phyloP scores from a whole-genome alignment of 2,888 invertebrate species.

The Acronicta leporina region DNA sequence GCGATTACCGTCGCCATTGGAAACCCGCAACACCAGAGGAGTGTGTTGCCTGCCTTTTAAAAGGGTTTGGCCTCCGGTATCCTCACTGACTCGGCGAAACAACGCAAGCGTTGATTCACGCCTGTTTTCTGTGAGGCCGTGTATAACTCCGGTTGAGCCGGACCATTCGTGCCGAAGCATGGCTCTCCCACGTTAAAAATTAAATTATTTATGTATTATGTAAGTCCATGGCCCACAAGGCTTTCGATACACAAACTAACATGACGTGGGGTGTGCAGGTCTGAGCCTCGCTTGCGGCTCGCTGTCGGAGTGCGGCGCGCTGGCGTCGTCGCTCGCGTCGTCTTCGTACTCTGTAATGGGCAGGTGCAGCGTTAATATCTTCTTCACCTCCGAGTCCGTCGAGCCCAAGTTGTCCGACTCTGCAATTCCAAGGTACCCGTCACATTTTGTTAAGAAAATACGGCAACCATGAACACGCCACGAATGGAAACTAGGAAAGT shows the following conservation, averaged over 20 bases:
- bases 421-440: constrained; percentile 79
- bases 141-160: no score
- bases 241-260: constrained; percentile 62
- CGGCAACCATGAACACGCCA: constrained; percentile 46
- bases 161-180: no score
- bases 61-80: no score
- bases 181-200: no score
- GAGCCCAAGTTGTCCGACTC: constrained; percentile 98
- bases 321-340: constrained; percentile 91
- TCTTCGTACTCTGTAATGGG: constrained; percentile 98
- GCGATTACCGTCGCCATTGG: no score
- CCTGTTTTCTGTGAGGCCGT: no score
- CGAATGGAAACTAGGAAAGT: constrained; percentile 33
- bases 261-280: constrained; percentile 79
- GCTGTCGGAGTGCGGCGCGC: constrained; percentile 89
- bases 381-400: constrained; percentile 98
- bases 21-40: no score
- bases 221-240: not conserved
- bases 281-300: constrained; percentile 79
- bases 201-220: no score
- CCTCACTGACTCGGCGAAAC: no score
- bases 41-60: no score
- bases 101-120: no score
- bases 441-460: constrained; percentile 1
- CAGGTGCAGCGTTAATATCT: constrained; percentile 97